These are phyloP conservation scores for Chrysomela aeneicollis DNA, from an alignment of 2,888 invertebrate genomes.

Conservation along the genomic window DNA sequence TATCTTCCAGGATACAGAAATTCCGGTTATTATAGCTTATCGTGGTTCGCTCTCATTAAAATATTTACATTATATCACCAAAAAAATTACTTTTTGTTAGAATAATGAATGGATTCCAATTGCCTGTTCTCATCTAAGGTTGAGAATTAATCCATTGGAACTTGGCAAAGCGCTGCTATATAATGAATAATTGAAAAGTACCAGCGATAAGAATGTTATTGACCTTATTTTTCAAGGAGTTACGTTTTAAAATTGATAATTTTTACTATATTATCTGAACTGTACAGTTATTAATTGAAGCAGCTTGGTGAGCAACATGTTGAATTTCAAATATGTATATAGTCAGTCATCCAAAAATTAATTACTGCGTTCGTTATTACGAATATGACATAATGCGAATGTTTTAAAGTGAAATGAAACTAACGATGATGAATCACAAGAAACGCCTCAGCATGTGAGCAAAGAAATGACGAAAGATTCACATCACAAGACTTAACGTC, in stretches of 20 bases:
- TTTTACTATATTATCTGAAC: conserved; percentile 30
- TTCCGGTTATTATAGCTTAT: not conserved
- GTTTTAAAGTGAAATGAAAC: no score
- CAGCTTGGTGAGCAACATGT: conserved; percentile 27
- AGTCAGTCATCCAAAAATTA: conserved; percentile 3
- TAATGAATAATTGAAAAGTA: conserved; percentile 22
- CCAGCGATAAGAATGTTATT: conserved; percentile 35
- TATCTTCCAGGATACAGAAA: conserved; percentile 19
- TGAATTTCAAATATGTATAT: conserved; percentile 25
- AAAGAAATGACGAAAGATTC: no score
- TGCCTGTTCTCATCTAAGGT: not conserved
- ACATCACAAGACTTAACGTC: no score
- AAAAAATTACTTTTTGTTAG: no score
- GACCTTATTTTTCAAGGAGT: conserved; percentile 34
- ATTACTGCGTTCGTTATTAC: not conserved
- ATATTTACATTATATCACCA: not conserved
- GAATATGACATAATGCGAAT: not conserved
- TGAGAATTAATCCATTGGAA: not conserved
- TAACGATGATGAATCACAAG: no score
- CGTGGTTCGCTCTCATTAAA: not conserved
- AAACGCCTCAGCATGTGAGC: no score
- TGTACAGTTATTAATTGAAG: conserved; percentile 25
- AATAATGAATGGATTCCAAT: no score
- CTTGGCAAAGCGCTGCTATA: not conserved
- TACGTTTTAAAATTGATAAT: conserved; percentile 26